Evolutionary conservation across 2,113 vertebrate genomes (phyloP).

Genomic region (Ophiodon elongatus): DNA sequence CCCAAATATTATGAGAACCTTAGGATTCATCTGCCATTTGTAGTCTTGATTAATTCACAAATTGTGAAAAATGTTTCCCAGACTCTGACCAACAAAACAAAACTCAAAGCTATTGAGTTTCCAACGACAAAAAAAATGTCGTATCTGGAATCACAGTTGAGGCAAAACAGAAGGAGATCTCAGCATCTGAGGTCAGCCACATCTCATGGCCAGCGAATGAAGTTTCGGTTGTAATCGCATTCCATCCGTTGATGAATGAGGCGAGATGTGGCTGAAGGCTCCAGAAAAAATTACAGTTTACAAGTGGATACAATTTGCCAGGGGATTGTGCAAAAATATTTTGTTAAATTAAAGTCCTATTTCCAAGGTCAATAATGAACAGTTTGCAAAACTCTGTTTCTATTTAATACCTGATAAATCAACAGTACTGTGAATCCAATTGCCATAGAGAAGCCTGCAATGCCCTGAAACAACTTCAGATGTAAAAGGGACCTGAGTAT

Average conservation of each 20-base stretch:
- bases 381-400: background rate
- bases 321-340: background rate
- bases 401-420: background rate
- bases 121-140: too few relatives aligned
- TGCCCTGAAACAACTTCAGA: background rate
- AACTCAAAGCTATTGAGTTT: background rate
- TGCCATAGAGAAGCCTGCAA: background rate
- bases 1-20: too few relatives aligned
- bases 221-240: background rate
- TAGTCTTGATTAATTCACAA: background rate
- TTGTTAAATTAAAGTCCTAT: background rate
- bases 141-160: background rate
- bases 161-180: background rate
- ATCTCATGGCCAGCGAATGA: background rate
- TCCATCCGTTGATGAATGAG: background rate
- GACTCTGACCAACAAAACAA: background rate
- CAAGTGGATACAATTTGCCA: background rate
- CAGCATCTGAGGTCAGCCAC: background rate
- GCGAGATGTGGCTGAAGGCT: background rate
- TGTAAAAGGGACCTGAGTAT: background rate
- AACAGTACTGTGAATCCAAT: background rate
- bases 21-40: too few relatives aligned
- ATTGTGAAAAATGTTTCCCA: background rate
- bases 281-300: background rate
- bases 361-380: background rate